Evolutionary conservation across 2,113 vertebrate species (phyloP), one percentile per base, ranked within the genome.

Genomic region (Setophaga petechia): DNA sequence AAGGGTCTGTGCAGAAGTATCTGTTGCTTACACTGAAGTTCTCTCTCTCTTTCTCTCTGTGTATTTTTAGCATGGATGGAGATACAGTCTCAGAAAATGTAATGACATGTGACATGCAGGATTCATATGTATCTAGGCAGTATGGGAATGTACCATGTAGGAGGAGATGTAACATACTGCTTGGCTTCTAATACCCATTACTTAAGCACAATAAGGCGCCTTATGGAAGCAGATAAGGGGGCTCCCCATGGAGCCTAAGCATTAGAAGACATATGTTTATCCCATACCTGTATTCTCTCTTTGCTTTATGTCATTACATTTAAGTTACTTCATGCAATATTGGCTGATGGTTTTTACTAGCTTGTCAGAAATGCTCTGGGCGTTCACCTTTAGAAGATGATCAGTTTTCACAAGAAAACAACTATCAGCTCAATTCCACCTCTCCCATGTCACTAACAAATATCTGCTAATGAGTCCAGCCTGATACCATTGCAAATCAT

Each of bases 171-270:
- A 97, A 84, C 95, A 96, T 97, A 94, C 93, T 95, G 95, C 91
- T 95, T 97, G 93, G 91, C 95, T 95, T 94, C 94, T 97, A 97
- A 97, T 97, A 94, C 95, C 79, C 88, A 94, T 94, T 97, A 96
- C 93, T 97, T 96, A 95, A 96, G 94, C 73, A 91, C 89, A 95
- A 96, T 94, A 97, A 97, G 95, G 85, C 44, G 23, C 94, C 95
- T 96, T 97, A 97, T 84, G 84, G 95, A 95, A 97, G 89, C 73
- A 91, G 95, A 97, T 97, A 95, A 96, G 66, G 74, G 88, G 83
- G 84, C 93, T 90, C 87, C 96, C 96, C 61, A 35, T 90, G 91
- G 96, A 6, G 92, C 84, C 83, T 72, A 75, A 89, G 95, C 90
- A 79, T 92, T 84, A 90, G 83, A 65, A 95, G 90, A 95, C 93